phyloP scores from a whole-genome alignment of 1,140 invertebrate species.

The Papilio polyxenes region DNA sequence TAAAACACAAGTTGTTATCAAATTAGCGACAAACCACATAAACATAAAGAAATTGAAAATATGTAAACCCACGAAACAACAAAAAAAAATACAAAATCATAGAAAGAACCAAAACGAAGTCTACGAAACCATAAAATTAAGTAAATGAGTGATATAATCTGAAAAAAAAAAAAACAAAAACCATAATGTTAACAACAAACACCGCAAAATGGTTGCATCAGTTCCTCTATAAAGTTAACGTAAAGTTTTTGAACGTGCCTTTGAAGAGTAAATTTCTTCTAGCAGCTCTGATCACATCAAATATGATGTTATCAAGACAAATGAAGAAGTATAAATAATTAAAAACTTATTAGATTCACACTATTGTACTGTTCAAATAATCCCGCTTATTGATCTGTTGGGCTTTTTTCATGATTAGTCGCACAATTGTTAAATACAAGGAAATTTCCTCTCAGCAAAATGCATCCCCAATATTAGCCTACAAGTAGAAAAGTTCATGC shows the following conservation, averaged over 20 bases:
- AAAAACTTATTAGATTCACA: neutral
- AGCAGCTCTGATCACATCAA: neutral
- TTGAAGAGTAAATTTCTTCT: neutral
- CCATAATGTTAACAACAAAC: neutral
- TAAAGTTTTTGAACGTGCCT: neutral
- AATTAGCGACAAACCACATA: neutral
- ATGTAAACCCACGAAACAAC: neutral
- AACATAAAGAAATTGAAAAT: neutral
- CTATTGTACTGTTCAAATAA: neutral
- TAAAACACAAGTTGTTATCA: neutral
- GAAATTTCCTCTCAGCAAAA: conserved; percentile 3
- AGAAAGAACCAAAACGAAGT: neutral
- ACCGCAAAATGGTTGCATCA: neutral
- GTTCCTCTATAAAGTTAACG: neutral
- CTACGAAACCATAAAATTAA: conserved; percentile 8
- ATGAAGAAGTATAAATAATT: neutral
- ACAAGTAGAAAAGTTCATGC: neutral
- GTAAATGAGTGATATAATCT: neutral
- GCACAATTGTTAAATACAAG: neutral
- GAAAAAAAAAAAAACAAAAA: neutral
- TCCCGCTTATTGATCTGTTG: neutral
- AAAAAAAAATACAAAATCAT: neutral
- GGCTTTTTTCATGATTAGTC: neutral
- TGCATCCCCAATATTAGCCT: neutral
- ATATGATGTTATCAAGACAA: neutral